Evolutionary conservation across 2,888 invertebrate species (phyloP), one percentile per base, ranked within the genome.

Genomic region (Phrixothrix hirtus): DNA sequence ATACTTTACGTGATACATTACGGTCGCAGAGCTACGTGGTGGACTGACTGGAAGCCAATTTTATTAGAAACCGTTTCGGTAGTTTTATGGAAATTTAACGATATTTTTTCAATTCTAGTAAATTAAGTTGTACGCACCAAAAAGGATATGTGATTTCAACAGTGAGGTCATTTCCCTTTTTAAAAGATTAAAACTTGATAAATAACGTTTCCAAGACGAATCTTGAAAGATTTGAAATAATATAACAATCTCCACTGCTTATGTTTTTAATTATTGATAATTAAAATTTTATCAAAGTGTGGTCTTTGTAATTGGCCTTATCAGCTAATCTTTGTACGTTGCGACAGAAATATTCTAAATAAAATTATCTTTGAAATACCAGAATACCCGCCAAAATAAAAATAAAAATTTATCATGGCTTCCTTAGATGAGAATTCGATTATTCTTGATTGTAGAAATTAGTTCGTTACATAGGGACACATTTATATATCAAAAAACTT

Each of bases 281-380:
- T 39, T 49, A 39, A 30, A 16, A 27, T 16, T 41, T 50, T 43
- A 50, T 45, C 46, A 7, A 13, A 35, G 16, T 35, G 41, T 46
- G 45, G 41, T 46, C 35, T 44, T 47, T 48, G 38, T 47, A 43
- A 48, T 53, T 47, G 39, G 14, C 14, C 7, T 17, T 48, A 53
- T 48, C 53, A 48, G 53, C 48, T 53, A 53, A 53, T 53, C 53
- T 53, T 48, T 48, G 53, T 48, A 43, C 53, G 38, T 53, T 53
- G 43, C 48, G 47, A 43, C 42, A 53, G 53, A 53, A 53, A 46
- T 12, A 41, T 39, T 35, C 27, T 31, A 37, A 42, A 48, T 48
- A 25, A 52, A 46, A 41, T 52, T 52, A 52, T 53, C 53, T 39
- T 26, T 21, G 41, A 52, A 31, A 46, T 36, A 37, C 26, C 36